Evolutionary conservation across 1,140 invertebrate species (phyloP).

Genomic region (Frieseomelitta varia): DNA sequence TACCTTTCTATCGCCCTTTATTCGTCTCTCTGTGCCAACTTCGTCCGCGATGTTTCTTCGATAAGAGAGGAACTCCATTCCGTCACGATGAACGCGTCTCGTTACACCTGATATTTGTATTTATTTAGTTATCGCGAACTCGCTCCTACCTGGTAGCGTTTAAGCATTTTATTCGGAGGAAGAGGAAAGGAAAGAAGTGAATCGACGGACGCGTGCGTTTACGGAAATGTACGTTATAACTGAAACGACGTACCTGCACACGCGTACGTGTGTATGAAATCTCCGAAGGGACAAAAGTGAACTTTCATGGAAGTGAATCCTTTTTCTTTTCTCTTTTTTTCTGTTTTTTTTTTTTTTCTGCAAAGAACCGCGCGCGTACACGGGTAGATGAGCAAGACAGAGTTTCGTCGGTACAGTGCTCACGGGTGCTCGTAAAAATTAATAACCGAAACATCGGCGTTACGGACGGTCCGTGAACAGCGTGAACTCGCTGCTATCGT

Average conservation of each 20-base stretch:
- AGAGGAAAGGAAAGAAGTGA: no score
- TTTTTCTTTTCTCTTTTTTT: background rate
- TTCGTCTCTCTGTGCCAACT: background rate
- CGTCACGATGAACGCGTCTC: background rate
- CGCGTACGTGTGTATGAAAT: background rate
- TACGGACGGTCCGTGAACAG: background rate
- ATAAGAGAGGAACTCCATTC: conserved; percentile 8
- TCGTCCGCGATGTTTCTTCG: background rate
- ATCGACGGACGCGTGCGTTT: background rate
- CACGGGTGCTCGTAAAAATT: conserved; percentile 57
- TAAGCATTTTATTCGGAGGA: no score
- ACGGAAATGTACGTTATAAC: background rate
- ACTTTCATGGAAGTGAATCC: background rate
- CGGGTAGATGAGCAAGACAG: background rate
- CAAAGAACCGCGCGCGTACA: background rate
- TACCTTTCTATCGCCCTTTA: background rate
- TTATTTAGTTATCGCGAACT: background rate
- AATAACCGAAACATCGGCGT: conserved; percentile 60
- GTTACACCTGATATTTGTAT: conserved; percentile 9
- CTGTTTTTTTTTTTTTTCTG: no score
- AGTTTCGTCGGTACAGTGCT: background rate
- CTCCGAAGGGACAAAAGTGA: background rate
- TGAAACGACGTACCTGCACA: background rate
- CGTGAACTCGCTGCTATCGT: background rate
- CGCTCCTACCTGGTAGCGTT: background rate